Evolutionary conservation across 2,888 invertebrate species (phyloP).

Genomic region (Amphipoea lucens): DNA sequence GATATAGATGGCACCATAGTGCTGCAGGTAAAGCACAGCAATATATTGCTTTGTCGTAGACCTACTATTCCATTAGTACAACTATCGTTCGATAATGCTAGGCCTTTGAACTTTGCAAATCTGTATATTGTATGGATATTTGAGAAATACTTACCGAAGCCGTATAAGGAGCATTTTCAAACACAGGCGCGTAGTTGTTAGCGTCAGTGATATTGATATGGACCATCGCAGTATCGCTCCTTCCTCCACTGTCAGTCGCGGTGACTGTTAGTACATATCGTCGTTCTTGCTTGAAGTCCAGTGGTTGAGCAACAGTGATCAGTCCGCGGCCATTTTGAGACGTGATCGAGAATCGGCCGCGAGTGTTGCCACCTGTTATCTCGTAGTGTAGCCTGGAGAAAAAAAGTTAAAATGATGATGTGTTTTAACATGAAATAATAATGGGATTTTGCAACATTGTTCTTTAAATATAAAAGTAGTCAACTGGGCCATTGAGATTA

Average conservation of each 20-base stretch:
- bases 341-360: constrained; percentile 96
- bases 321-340: constrained; percentile 96
- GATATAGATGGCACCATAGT: no score
- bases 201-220: constrained; percentile 98
- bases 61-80: no score
- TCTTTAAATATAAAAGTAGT: no score
- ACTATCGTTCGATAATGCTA: no score
- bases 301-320: constrained; percentile 96
- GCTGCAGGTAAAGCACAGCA: no score
- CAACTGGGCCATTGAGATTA: no score
- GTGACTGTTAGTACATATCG: constrained; percentile 96
- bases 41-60: no score
- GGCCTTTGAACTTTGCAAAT: no score
- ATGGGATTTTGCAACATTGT: neutral
- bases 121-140: neutral
- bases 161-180: constrained; percentile 97
- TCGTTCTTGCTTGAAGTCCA: constrained; percentile 98
- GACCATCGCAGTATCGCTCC: constrained; percentile 96
- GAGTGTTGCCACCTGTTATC: constrained; percentile 95
- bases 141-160: constrained; percentile 90
- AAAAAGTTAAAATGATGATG: neutral
- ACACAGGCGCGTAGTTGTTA: constrained; percentile 97
- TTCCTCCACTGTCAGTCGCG: constrained; percentile 97
- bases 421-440: neutral
- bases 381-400: constrained; percentile 93